These are phyloP conservation scores for Notiomystis cincta DNA, from an alignment of 2,113 vertebrate genomes.

Conservation along the genomic window DNA sequence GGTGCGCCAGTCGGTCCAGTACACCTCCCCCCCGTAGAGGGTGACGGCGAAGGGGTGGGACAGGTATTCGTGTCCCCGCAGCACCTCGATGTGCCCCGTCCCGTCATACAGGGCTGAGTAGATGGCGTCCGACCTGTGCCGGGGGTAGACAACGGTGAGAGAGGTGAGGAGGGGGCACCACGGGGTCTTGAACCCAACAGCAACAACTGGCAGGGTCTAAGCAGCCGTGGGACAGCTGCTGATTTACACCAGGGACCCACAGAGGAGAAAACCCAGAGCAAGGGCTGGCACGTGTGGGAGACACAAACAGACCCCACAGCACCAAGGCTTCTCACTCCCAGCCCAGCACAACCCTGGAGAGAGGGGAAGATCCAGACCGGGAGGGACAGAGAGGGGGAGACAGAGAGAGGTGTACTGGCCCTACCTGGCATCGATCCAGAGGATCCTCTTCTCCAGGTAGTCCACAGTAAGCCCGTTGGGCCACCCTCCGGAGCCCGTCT, in stretches of 20 bases:
- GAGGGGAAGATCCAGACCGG: neutral
- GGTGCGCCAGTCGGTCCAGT: slow-evolving; percentile 98
- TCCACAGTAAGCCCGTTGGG: slow-evolving; percentile 96
- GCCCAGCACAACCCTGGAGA: rapidly evolving
- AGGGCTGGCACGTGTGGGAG: rapidly evolving
- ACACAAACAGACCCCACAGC: neutral
- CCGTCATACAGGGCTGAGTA: slow-evolving; percentile 94
- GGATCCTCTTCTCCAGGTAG: slow-evolving; percentile 92
- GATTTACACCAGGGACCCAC: neutral
- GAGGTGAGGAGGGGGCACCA: neutral
- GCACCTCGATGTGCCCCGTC: slow-evolving; percentile 93
- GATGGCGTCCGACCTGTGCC: slow-evolving; percentile 90
- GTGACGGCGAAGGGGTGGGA: slow-evolving; percentile 96
- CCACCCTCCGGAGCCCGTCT: slow-evolving; percentile 93
- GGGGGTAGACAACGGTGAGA: neutral
- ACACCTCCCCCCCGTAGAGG: slow-evolving; percentile 93
- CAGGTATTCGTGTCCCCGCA: slow-evolving; percentile 93
- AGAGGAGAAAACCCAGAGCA: neutral
- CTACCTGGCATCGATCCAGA: slow-evolving; percentile 97
- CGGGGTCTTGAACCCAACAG: neutral
- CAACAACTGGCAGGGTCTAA: neutral
- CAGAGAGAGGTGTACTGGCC: neutral
- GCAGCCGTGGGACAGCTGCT: rapidly evolving
- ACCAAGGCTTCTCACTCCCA: rapidly evolving
- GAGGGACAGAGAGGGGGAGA: neutral